Percentiles rank a stretch among this genome's conserved stretches.
Conservation (phyloP, 2,888 invertebrate species). For the Lordiphosa fenestrarum region DNA sequence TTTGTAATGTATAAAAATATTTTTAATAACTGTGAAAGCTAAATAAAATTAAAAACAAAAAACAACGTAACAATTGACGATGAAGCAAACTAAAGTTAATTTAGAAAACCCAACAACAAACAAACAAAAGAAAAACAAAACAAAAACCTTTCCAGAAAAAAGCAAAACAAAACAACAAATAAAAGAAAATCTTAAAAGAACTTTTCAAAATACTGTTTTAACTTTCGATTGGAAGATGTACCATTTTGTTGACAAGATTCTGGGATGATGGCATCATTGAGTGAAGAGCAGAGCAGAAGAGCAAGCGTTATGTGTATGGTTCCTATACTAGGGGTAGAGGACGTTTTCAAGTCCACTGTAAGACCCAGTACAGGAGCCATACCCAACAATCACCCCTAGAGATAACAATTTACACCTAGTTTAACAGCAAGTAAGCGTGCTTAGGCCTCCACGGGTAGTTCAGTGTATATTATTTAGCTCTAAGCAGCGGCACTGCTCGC, state of each 20-base stretch:
- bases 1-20: slow-evolving; percentile 80
- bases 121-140: slow-evolving; percentile 49
- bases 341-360: no score
- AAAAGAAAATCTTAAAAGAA: slow-evolving; percentile 64
- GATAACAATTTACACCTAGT: slow-evolving; percentile 13
- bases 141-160: slow-evolving; percentile 58
- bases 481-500: no score
- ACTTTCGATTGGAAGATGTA: slow-evolving; percentile 32
- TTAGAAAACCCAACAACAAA: slow-evolving; percentile 50
- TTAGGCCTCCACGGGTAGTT: not conserved
- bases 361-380: slow-evolving; percentile 19
- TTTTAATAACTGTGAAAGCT: slow-evolving; percentile 81
- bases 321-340: no score
- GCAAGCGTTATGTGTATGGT: slow-evolving; percentile 15
- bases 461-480: not conserved
- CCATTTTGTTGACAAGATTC: slow-evolving; percentile 46
- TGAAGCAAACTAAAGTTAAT: slow-evolving; percentile 51
- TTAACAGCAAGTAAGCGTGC: slow-evolving; percentile 9
- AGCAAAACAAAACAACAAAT: slow-evolving; percentile 53
- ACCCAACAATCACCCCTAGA: not conserved
- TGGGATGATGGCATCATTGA: slow-evolving; percentile 80
- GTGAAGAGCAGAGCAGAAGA: slow-evolving; percentile 57
- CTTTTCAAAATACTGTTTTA: slow-evolving; percentile 49
- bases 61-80: slow-evolving; percentile 54
- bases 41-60: slow-evolving; percentile 78